Evolutionary conservation across 2,888 invertebrate genomes (phyloP), one percentile per base, ranked within the genome.

Genomic region (Caenorhabditis imperialis): DNA sequence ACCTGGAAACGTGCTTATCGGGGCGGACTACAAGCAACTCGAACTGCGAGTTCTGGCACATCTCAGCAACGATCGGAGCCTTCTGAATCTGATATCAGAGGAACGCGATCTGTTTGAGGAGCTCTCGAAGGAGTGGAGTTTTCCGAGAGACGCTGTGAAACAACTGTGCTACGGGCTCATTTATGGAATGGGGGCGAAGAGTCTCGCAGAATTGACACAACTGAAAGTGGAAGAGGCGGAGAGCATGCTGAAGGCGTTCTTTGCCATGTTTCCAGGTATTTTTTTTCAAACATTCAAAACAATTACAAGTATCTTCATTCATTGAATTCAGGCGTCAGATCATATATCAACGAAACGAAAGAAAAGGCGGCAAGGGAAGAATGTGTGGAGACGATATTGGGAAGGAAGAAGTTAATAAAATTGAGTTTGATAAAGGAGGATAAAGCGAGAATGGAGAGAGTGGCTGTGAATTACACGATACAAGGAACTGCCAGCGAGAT

Each of bases 21-120:
- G 96, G 0, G 96, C 96, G 0, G 98, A 99, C 90, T 99, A 95
- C 90, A 95, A 95, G 84, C 99, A 99, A 89, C 89, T 99, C 73
- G 99, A 99, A 90, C 91, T 99, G 89, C 91, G 99, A 81, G 92
- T 99, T 70, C 90, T 99, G 82, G 94, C 97, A 18, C 96, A 97
- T 90, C 92, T 96, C 73, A 94, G 94, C 8, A 90, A 91, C 77
- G 98, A 98, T 89, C 81, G 89, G 7, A 90, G 22, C 6, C 70
- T 83, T 4, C 38, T 72, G 12, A 40, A 58, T 16, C 27, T 78
- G 22, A 72, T 83, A 2, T 35, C 53, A 6, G 18, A 55, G 14
- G 65, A 60, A 53, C 48, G 58, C 8, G 81, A 81, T 37, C 53
- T 81, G 10, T 81, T 81, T 58, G 37, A 27, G n/a, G 75, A 78